Conservation (phyloP, 1,140 invertebrate genomes). For the Papilio polytes region DNA sequence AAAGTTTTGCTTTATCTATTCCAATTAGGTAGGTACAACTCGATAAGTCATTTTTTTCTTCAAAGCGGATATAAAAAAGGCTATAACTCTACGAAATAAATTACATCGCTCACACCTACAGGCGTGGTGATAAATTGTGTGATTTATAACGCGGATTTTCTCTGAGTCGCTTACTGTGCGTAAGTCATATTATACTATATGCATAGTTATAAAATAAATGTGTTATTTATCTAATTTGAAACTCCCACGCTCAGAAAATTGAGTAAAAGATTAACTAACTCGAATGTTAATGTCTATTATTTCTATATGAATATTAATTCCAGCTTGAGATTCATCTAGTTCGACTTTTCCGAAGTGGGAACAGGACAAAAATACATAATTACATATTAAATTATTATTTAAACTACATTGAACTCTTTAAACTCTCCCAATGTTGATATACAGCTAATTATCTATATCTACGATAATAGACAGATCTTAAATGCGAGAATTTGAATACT, state of each 20-base stretch:
- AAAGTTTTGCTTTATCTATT: not conserved
- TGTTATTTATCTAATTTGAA: not conserved
- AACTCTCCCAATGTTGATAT: too few relatives aligned
- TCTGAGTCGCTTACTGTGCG: not conserved
- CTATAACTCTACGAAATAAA: constrained; percentile 9
- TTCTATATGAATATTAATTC: too few relatives aligned
- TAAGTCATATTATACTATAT: not conserved
- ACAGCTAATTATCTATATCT: too few relatives aligned
- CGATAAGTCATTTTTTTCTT: constrained; percentile 7
- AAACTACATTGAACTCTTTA: too few relatives aligned
- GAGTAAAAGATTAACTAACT: too few relatives aligned
- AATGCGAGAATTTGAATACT: not conserved
- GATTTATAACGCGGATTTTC: constrained; percentile 20
- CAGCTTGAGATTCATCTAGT: too few relatives aligned
- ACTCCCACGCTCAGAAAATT: too few relatives aligned
- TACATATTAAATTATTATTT: too few relatives aligned
- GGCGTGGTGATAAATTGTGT: constrained; percentile 17
- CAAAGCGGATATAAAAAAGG: constrained; percentile 17
- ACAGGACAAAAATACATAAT: too few relatives aligned
- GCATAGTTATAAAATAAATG: not conserved
- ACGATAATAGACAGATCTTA: not conserved
- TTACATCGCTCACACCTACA: constrained; percentile 15
- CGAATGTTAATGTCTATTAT: too few relatives aligned
- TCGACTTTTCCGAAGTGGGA: too few relatives aligned
- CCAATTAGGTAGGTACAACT: not conserved